Percentiles rank a stretch among this genome's conserved stretches.
Conservation (phyloP, 2,113 vertebrate species). For the Tyrannus savana region DNA sequence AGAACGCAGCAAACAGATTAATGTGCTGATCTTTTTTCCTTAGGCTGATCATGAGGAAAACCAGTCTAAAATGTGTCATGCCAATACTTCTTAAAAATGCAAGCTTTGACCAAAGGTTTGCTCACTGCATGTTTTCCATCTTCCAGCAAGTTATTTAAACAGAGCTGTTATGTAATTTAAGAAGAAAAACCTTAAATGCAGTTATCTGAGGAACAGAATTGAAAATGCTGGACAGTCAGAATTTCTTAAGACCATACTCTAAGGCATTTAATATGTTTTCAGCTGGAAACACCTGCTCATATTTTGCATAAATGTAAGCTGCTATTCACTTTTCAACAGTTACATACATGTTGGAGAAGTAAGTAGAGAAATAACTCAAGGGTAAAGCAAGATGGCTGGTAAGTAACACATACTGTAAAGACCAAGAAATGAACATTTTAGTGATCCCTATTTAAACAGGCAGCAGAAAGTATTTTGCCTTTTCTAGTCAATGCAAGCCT, state of each 20-base stretch:
- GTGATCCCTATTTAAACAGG: neutral
- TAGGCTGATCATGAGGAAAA: constrained; percentile 37
- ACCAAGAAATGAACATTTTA: neutral
- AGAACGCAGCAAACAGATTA: neutral
- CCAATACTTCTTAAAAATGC: neutral
- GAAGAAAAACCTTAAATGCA: constrained; percentile 21
- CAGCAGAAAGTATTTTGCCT: neutral
- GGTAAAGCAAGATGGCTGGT: neutral
- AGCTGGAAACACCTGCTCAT: neutral
- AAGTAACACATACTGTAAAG: neutral
- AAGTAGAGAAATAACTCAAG: neutral
- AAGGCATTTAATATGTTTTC: neutral
- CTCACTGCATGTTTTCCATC: neutral
- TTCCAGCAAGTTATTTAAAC: neutral
- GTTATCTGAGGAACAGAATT: constrained; percentile 13
- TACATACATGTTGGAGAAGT: neutral
- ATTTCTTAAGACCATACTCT: neutral
- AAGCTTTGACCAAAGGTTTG: neutral
- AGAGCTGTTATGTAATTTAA: constrained; percentile 6
- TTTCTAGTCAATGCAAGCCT: neutral
- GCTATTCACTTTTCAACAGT: neutral
- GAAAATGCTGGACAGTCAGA: neutral
- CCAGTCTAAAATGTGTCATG: neutral
- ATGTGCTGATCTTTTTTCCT: neutral
- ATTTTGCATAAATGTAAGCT: neutral